Percentiles rank a stretch among this genome's conserved stretches.
These are phyloP conservation scores for Gobio gobio DNA, from an alignment of 2,113 vertebrate genomes.

Conservation along the genomic window DNA sequence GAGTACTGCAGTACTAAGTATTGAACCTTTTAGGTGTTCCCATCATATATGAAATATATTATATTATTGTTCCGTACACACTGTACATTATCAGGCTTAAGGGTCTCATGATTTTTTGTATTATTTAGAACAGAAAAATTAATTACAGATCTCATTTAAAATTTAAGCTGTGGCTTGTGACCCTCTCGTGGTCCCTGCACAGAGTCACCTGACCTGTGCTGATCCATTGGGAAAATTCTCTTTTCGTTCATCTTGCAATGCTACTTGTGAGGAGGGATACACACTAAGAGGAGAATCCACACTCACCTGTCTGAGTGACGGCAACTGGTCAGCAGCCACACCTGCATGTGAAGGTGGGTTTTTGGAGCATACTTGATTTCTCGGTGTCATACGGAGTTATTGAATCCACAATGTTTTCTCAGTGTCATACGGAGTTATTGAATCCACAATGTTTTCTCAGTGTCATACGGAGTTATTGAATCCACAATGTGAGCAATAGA, in stretches of 20 bases:
- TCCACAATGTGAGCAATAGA: not conserved
- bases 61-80: not conserved
- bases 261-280: constrained; percentile 71
- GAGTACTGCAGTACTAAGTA: no score
- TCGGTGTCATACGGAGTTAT: not conserved
- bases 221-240: constrained; percentile 60
- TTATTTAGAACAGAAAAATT: no score
- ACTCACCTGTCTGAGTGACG: constrained; percentile 59
- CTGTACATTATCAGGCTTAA: no score
- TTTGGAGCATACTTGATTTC: not conserved
- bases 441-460: no score
- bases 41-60: no score
- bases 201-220: constrained; percentile 58
- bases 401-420: not conserved
- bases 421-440: no score
- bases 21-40: no score
- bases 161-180: constrained; percentile 50
- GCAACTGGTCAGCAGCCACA: constrained; percentile 60
- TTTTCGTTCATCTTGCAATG: constrained; percentile 63
- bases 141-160: not conserved
- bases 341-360: constrained; percentile 58
- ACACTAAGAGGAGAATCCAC: constrained; percentile 54
- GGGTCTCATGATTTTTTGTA: no score
- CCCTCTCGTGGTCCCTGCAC: constrained; percentile 42
- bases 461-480: no score